These are phyloP conservation scores for Tyto alba DNA, from an alignment of 2,113 vertebrate species.

Conservation along the genomic window DNA sequence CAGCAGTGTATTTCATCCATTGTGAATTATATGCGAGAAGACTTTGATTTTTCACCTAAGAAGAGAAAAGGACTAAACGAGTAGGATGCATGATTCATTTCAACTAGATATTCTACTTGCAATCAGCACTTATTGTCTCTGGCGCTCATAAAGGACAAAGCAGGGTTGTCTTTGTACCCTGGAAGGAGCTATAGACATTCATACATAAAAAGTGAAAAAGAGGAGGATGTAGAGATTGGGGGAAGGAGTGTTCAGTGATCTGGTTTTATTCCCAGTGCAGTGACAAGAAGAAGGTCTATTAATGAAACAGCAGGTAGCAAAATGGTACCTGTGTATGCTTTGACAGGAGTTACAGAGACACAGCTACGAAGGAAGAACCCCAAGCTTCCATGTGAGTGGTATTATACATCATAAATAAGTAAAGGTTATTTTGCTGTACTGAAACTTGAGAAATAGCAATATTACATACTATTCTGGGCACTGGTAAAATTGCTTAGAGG, in stretches of 20 bases:
- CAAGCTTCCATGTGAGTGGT: background rate
- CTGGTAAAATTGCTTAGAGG: background rate
- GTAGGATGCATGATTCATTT: background rate
- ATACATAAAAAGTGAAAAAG: background rate
- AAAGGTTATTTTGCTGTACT: background rate
- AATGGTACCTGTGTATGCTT: background rate
- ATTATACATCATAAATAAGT: background rate
- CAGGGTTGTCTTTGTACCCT: background rate
- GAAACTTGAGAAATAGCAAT: background rate
- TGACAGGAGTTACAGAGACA: background rate
- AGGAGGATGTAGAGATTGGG: background rate
- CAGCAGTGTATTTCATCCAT: background rate
- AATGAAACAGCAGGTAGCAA: background rate
- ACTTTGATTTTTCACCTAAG: slow-evolving; percentile 52
- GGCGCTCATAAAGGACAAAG: slow-evolving; percentile 12
- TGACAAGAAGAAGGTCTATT: background rate
- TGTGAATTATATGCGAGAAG: slow-evolving; percentile 6
- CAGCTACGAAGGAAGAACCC: background rate
- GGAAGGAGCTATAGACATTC: background rate
- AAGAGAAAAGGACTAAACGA: slow-evolving; percentile 5
- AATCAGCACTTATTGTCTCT: slow-evolving; percentile 57
- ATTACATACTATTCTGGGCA: background rate
- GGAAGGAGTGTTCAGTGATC: background rate
- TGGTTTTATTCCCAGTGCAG: background rate
- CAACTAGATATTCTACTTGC: background rate